Evolutionary conservation across 2,797 vertebrate genomes (phyloP).

Genomic region (Acestrorhynchus altus): DNA sequence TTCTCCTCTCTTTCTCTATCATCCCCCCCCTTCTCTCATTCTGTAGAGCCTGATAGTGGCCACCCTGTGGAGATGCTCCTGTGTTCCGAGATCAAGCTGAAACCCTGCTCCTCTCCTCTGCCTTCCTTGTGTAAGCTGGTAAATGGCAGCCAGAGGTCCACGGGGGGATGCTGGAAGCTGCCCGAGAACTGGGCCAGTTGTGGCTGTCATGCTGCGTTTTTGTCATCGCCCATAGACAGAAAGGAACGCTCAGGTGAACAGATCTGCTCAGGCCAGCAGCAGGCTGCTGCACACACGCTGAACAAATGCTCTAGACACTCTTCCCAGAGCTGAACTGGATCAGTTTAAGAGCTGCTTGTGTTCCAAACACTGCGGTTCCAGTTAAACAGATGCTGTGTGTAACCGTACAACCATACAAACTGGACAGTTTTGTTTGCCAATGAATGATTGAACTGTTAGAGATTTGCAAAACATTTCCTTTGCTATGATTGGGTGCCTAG

Average conservation of each 20-base stretch:
- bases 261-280: slow-evolving; percentile 41
- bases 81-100: slow-evolving; percentile 20
- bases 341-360: background rate
- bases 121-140: background rate
- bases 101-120: slow-evolving; percentile 1
- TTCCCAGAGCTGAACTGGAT: background rate
- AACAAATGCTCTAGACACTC: slow-evolving; percentile 38
- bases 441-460: too few species aligned
- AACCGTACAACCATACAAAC: too few species aligned
- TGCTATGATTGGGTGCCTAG: too few species aligned
- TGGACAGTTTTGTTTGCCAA: too few species aligned
- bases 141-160: slow-evolving; percentile 43
- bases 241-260: slow-evolving; percentile 62
- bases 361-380: background rate
- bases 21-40: slow-evolving; percentile 52
- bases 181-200: slow-evolving; percentile 44
- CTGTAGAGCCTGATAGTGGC: slow-evolving; percentile 44
- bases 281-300: slow-evolving; percentile 36
- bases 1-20: slow-evolving; percentile 15
- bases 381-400: background rate
- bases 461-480: too few species aligned
- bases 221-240: slow-evolving; percentile 40
- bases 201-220: slow-evolving; percentile 48
- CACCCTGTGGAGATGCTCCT: slow-evolving; percentile 42
- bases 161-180: slow-evolving; percentile 26